A percentile compares a stretch with the other conserved stretches of the same genome.
These are phyloP conservation scores for Neodontobutis hainanensis DNA, from an alignment of 2,113 vertebrate species.

Conservation along the genomic window DNA sequence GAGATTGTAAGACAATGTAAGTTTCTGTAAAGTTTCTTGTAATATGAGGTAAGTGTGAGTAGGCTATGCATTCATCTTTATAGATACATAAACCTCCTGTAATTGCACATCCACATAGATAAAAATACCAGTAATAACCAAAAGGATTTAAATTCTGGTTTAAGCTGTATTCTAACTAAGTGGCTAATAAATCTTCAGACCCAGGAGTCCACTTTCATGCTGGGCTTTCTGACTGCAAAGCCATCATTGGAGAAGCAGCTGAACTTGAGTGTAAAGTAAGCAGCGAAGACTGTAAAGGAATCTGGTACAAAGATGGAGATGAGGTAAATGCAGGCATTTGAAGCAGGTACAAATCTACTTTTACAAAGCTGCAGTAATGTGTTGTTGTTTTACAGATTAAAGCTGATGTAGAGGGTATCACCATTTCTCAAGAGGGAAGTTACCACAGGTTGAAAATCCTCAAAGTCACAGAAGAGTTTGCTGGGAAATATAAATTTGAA, in stretches of 20 bases:
- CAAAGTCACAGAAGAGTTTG: conserved; percentile 76
- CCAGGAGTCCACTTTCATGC: conserved; percentile 78
- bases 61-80: conserved; percentile 9
- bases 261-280: conserved; percentile 83
- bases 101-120: conserved; percentile 10
- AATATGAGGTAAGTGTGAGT: conserved; percentile 48
- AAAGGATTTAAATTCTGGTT: not conserved
- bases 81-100: conserved; percentile 11
- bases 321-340: conserved; percentile 74
- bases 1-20: not conserved
- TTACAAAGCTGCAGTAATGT: not conserved
- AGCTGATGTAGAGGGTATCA: conserved; percentile 69
- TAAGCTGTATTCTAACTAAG: conserved; percentile 33
- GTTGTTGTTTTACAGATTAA: conserved; percentile 73
- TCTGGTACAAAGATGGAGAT: conserved; percentile 87
- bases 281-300: conserved; percentile 76
- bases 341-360: not conserved
- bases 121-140: conserved; percentile 16
- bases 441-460: conserved; percentile 82
- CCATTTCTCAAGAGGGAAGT: conserved; percentile 82
- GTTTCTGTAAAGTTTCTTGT: not conserved
- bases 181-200: conserved; percentile 70
- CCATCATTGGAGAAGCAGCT: conserved; percentile 77
- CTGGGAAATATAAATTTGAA: conserved; percentile 88
- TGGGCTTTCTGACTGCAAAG: conserved; percentile 80